These are phyloP conservation scores for Buceros bicornis DNA, from an alignment of 2,797 vertebrate genomes.

Conservation along the genomic window DNA sequence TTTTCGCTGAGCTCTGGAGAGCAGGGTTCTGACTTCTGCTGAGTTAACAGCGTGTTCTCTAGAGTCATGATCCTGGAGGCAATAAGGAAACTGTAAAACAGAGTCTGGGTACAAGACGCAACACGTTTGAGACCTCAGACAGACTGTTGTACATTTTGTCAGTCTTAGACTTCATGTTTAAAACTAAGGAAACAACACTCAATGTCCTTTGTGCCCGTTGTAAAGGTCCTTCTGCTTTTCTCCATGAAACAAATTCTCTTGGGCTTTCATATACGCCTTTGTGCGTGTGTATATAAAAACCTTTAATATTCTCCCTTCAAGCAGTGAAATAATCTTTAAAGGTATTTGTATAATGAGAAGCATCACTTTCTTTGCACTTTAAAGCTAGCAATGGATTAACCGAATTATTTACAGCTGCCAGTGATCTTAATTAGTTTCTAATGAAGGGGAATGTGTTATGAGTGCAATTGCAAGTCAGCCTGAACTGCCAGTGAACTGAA, in stretches of 20 bases:
- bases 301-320: background rate
- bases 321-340: background rate
- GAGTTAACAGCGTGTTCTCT: background rate
- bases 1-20: background rate
- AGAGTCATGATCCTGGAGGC: background rate
- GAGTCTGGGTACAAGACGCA: background rate
- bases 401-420: background rate
- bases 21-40: background rate
- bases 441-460: background rate
- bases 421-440: background rate
- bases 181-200: background rate
- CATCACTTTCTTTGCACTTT: background rate
- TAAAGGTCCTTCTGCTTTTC: background rate
- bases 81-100: background rate
- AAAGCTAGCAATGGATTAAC: background rate
- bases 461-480: background rate
- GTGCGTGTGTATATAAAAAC: accelerated
- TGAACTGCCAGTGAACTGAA: background rate
- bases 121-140: background rate
- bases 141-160: background rate
- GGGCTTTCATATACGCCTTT: background rate
- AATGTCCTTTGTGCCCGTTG: background rate
- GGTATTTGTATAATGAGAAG: background rate
- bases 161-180: background rate
- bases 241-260: background rate